Base-by-base conservation (phyloP, 2,888 invertebrate species). In the Rhodophaea formosa region DNA sequence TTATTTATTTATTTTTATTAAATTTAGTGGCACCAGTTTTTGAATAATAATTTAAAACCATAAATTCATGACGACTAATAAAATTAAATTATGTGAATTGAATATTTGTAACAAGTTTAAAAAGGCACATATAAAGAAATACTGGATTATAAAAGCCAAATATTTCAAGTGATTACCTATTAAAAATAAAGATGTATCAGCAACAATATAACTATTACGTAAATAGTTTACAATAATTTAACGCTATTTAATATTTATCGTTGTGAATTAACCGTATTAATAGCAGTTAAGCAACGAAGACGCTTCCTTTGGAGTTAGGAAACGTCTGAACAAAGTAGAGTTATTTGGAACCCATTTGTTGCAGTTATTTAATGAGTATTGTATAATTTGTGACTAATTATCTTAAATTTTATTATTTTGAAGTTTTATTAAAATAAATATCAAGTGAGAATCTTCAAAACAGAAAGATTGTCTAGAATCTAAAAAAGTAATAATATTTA, bases 221-320 rank as follows among this genome's bases (percentile, higher is more conserved):
- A 29, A 29, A 44, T 30, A 30, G 15, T 17, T 55, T 14, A 45
- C 45, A 46, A 55, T 30, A 55, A 35, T 55, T 56, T 47, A 16
- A 49, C 30, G 47, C 30, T 42, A 15, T 56, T 49, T 35, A 14
- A 51, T 32, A 45, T 46, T 55, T 46, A 55, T 10, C 30, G 16
- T 14, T 55, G 6, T 17, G 32, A 55, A 55, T 54, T 46, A 45
- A 32, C 44, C 32, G 54, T 55, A 55, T 35, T 35, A 54, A 29
- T 10, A 45, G 16, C 15, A 30, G 45, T 55, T 45, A 35, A 16
- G 54, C 45, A 55, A 55, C 17, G 10, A 35, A 30, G 45, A 32
- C 44, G 45, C 45, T 55, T 55, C 54, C 45, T 55, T 46, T 32
- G 29, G n/a, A 15, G 44, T 54, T 54, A 45, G 29, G 44, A 54